Conservation (phyloP, 2,113 vertebrate species). For the Sus scrofa region T2T-Sscrofa CM000826.6:40636501-40637000, state of each 20-base stretch:
- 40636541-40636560: fast-evolving
- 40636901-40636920: no score
- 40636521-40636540: background rate
- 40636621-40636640: fast-evolving
- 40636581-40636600: background rate
- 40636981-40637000: no score
- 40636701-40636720: background rate
- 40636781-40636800: fast-evolving
- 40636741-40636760: background rate
- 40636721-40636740: no score
- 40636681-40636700: fast-evolving
- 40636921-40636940: no score
- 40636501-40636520: background rate
- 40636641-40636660: background rate
- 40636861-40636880: background rate
- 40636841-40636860: background rate
- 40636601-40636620: background rate
- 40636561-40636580: background rate
- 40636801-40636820: background rate
- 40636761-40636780: background rate
- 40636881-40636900: background rate
- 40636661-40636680: background rate
- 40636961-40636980: no score
- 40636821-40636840: background rate
- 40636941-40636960: no score